These are phyloP conservation scores for Saturnia japonica DNA, from an alignment of 2,888 invertebrate genomes.

Conservation along the genomic window DNA sequence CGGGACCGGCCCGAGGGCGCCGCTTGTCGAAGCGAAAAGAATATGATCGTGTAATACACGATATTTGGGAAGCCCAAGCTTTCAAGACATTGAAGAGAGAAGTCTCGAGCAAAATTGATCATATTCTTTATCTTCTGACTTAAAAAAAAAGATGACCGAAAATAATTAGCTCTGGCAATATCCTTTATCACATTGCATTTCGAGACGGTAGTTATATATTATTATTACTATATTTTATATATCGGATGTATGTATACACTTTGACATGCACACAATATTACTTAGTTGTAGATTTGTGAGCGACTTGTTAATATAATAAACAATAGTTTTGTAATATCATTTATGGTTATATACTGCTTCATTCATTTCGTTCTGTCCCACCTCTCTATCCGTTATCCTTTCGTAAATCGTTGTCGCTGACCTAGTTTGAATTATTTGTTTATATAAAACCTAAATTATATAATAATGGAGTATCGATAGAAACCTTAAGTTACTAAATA, in stretches of 20 bases:
- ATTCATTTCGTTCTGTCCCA: slow-evolving; percentile 57
- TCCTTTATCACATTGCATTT: slow-evolving; percentile 60
- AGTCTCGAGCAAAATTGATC: slow-evolving; percentile 62
- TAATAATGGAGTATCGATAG: too few species aligned
- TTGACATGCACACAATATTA: slow-evolving; percentile 61
- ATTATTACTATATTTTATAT: slow-evolving; percentile 60
- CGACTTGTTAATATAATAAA: slow-evolving; percentile 71
- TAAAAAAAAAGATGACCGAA: slow-evolving; percentile 25
- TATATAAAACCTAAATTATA: too few species aligned
- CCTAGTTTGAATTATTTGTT: neutral
- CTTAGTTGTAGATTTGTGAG: slow-evolving; percentile 74
- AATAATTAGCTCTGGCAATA: slow-evolving; percentile 27
- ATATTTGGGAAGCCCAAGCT: slow-evolving; percentile 60
- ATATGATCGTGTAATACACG: slow-evolving; percentile 65
- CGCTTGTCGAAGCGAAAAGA: slow-evolving; percentile 72
- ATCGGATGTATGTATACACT: slow-evolving; percentile 51
- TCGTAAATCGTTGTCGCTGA: slow-evolving; percentile 25
- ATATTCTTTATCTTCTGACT: slow-evolving; percentile 69
- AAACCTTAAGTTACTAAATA: too few species aligned
- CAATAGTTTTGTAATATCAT: slow-evolving; percentile 74
- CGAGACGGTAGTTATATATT: slow-evolving; percentile 49
- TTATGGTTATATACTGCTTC: slow-evolving; percentile 59
- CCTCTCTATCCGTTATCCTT: slow-evolving; percentile 53
- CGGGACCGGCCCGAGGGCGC: slow-evolving; percentile 60
- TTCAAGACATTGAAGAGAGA: slow-evolving; percentile 63